Evolutionary conservation across 1,140 invertebrate genomes (phyloP), one percentile per base, ranked within the genome.

Genomic region (Lordiphosa clarofinis): DNA sequence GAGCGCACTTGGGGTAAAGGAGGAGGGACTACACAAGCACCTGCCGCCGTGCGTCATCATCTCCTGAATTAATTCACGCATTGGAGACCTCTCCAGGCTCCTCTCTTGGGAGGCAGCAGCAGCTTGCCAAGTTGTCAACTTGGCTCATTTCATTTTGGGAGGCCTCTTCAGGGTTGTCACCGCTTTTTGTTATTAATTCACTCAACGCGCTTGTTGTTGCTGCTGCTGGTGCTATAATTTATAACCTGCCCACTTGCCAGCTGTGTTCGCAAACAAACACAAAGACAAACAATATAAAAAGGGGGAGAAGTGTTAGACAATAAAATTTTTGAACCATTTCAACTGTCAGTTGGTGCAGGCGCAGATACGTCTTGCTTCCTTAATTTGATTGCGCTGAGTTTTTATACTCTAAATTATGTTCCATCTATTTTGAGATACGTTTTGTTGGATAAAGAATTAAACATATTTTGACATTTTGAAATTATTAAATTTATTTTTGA

Each of bases 11-110:
- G 38, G 21, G 33, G 55, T 21, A 21, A 33, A 56, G 21, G 31
- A 42, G 19, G 8, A 38, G 13, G 37, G 42, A 28, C 40, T 38
- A 46, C 44, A 46, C 54, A 58, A 35, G 36, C 40, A 55, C 31
- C 24, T 33, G 38, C 8, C 3, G 10, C 10, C 52, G 49, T 56
- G 56, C 57, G 56, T 79, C 55, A 37, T 42, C 42, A 56, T 60
- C 49, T 73, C 57, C 52, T 58, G 75, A 79, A 71, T 82, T 82
- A 82, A 79, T 79, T 82, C 72, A 68, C 64, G 57, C 61, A 71
- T 56, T 71, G 66, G 61, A 66, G 68, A 11, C 37, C 49, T 50
- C 40, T 56, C 55, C 50, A 46, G 69, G 65, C 61, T 69, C 13
- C 19, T 37, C 47, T 39, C 48, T 61, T 37, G 35, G 38, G 47